phyloP scores from a whole-genome alignment of 1,140 invertebrate genomes.

The Lysiphlebus fabarum region DNA sequence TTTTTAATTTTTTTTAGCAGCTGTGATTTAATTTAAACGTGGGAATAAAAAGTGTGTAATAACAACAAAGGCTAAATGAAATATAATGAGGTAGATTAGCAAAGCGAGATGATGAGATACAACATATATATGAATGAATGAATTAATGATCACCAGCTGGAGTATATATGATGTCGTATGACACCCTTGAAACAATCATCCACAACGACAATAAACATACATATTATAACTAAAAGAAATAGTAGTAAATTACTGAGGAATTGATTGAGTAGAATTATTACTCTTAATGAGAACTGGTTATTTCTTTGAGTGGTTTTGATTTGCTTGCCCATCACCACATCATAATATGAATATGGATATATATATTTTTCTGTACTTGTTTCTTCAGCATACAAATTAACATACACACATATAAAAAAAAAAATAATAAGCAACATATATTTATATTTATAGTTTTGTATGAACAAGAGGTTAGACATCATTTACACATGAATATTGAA shows the following conservation, averaged over 20 bases:
- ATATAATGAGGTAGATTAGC: conserved; percentile 46
- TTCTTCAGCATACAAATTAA: background rate
- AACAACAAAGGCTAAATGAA: conserved; percentile 13
- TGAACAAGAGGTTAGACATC: background rate
- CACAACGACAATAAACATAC: background rate
- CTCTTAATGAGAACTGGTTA: conserved; percentile 52
- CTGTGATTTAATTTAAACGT: background rate
- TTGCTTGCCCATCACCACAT: conserved; percentile 33
- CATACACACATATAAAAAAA: background rate
- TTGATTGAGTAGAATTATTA: conserved; percentile 44
- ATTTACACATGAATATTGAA: background rate
- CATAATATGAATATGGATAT: conserved; percentile 5
- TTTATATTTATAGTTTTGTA: background rate
- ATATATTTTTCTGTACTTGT: background rate
- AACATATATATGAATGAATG: no score
- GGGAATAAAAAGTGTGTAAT: conserved; percentile 2
- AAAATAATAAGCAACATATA: conserved; percentile 6
- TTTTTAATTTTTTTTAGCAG: background rate
- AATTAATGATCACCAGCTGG: conserved; percentile 27
- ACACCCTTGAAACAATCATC: conserved; percentile 51
- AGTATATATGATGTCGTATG: conserved; percentile 41
- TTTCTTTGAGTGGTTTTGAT: conserved; percentile 54
- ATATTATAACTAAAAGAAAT: background rate
- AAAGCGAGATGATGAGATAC: conserved; percentile 21
- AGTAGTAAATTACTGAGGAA: conserved; percentile 9